Evolutionary conservation across 2,113 vertebrate genomes (phyloP), one percentile per base, ranked within the genome.

Genomic region (Percina caprodes): DNA sequence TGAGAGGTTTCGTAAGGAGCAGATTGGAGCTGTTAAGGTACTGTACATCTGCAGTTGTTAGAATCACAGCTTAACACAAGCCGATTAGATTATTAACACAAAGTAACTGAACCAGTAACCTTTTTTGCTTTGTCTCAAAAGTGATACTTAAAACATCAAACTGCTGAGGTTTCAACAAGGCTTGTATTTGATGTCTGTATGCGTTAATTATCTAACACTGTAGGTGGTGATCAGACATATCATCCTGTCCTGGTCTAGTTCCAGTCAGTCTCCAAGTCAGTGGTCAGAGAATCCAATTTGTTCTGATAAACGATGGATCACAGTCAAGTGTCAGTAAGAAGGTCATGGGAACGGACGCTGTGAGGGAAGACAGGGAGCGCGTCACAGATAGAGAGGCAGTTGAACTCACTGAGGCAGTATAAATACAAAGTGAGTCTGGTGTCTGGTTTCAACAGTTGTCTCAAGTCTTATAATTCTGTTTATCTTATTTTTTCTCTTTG

Each of bases 11-110:
- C 96, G 98, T 30, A 99, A 99, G 94, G 98, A 99, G 79, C 98
- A 99, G 94, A 99, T 99, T 21, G 98, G 97, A 62, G 98, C 98
- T 60, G 98, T 97, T 55, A 99, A 99, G 96, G 98, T 99, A 30
- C 30, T 30, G 2, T 30, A 97, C 93, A 77, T 51, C 49, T 74
- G 1, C 24, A 39, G 16, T 6, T 48, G 23, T 58, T 45, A 30
- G 10, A 26, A 56, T 49, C 6, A 0, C 52, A 60, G 55, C 3
- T 26, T 15, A 51, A 54, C 9, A 14, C 61, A 10, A 39, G 55
- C 4, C 26, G 15, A 69, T 19, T 54, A 39, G 18, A 66, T 69
- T 54, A 70, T 61, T n/a, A 59, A 59, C 33, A 39, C 0, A 59
- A 35, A 65, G 6, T n/a, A 48, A 65, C 7, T 13, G 26, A 69